Conservation (phyloP, 2,797 vertebrate genomes). For the Characodon lateralis region DNA sequence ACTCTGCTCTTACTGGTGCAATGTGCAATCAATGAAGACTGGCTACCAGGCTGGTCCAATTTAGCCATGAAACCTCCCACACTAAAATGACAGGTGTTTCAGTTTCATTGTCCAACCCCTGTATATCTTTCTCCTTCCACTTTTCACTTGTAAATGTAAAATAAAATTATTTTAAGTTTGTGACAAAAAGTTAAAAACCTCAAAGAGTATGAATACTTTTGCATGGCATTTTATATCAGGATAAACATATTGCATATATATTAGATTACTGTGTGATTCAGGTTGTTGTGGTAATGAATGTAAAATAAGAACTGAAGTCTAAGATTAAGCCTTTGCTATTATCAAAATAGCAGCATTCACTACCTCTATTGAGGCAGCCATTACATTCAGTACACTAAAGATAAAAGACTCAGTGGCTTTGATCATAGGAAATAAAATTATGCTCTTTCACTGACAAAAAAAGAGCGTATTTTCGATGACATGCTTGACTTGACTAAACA, state of each 20-base stretch:
- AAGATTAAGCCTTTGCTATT: constrained; percentile 1
- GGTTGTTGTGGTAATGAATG: not conserved
- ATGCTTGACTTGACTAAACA: constrained; percentile 28
- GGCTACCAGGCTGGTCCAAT: too few species aligned
- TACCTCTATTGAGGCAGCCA: constrained; percentile 8
- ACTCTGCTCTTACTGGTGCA: too few species aligned
- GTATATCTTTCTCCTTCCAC: not conserved
- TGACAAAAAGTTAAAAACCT: not conserved
- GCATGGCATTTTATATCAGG: not conserved
- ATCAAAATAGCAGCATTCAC: not conserved
- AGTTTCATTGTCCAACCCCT: too few species aligned
- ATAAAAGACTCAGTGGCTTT: constrained; percentile 25
- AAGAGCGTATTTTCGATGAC: constrained; percentile 36
- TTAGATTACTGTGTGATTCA: not conserved
- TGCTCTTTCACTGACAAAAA: constrained; percentile 39
- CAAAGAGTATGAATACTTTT: not conserved
- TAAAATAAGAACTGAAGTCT: not conserved
- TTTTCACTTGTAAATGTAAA: not conserved
- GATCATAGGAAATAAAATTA: constrained; percentile 39
- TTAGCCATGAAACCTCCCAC: too few species aligned
- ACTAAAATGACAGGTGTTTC: too few species aligned
- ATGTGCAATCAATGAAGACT: too few species aligned
- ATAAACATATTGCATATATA: not conserved
- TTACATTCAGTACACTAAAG: constrained; percentile 2
- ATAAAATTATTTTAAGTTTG: not conserved